A percentile compares a stretch with the other conserved stretches of the same genome.
phyloP scores from a whole-genome alignment of 2,113 vertebrate species.

The Vicugna pacos region DNA sequence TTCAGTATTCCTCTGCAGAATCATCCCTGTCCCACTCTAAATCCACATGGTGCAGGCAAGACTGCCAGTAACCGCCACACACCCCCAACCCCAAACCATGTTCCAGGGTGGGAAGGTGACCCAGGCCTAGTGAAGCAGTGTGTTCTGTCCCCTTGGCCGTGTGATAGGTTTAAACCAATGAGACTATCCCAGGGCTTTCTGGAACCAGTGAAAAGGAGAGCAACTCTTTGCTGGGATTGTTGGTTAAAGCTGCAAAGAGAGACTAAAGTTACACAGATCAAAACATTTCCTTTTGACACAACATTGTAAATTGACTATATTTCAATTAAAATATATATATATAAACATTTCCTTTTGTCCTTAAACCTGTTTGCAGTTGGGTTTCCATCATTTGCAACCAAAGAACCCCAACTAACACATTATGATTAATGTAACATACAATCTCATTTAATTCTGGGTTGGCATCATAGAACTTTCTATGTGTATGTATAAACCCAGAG shows the following conservation, averaged over 20 bases:
- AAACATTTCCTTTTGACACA: background rate
- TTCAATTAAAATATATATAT: no score
- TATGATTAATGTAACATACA: background rate
- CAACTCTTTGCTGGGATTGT: background rate
- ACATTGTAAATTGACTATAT: no score
- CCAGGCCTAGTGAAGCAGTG: background rate
- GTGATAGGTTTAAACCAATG: slow-evolving; percentile 13
- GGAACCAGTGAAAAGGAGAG: background rate
- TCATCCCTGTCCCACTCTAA: background rate
- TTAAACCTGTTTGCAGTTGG: slow-evolving; percentile 30
- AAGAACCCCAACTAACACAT: background rate
- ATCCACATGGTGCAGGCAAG: background rate
- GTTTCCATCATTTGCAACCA: slow-evolving; percentile 26
- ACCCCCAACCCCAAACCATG: background rate
- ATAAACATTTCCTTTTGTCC: background rate
- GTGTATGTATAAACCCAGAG: background rate
- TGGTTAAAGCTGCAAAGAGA: background rate
- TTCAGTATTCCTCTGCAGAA: background rate
- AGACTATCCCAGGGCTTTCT: slow-evolving; percentile 30
- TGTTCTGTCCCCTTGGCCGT: background rate
- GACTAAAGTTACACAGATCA: background rate
- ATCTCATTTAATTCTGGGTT: slow-evolving; percentile 57
- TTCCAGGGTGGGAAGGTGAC: background rate
- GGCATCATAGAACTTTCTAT: background rate
- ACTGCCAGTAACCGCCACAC: background rate